Percentiles rank a stretch among this genome's conserved stretches.
phyloP scores from a whole-genome alignment of 2,888 invertebrate species.

The Melanargia galathea region DNA sequence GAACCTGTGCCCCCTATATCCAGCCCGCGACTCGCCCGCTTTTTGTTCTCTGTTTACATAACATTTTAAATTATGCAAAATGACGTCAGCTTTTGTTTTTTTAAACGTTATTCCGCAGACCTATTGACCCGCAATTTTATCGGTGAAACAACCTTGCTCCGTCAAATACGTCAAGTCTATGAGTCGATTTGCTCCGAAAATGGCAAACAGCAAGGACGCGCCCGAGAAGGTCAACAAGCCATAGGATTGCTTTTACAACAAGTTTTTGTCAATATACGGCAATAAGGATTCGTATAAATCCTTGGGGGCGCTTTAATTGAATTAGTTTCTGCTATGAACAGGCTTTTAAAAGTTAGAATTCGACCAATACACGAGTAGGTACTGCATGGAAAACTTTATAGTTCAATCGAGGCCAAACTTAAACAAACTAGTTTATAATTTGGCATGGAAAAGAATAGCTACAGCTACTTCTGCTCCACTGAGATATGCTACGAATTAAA shows the following conservation, averaged over 20 bases:
- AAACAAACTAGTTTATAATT: no score
- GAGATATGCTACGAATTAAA: no score
- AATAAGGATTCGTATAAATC: constrained; percentile 32
- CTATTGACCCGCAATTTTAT: constrained; percentile 44
- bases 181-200: constrained; percentile 44
- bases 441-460: no score
- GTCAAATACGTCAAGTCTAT: constrained; percentile 42
- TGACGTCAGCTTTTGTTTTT: constrained; percentile 28
- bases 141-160: constrained; percentile 44
- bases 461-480: no score
- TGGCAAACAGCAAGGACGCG: constrained; percentile 43
- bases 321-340: constrained; percentile 13
- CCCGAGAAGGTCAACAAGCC: constrained; percentile 40
- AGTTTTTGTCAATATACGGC: constrained; percentile 37
- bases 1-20: no score
- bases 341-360: constrained; percentile 1
- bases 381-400: no score
- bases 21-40: no score
- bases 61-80: constrained; percentile 20
- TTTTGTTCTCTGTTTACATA: no score
- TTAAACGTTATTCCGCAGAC: constrained; percentile 31
- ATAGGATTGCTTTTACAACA: constrained; percentile 40
- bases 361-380: not conserved
- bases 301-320: constrained; percentile 27
- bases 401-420: not conserved